These are phyloP conservation scores for Anastrepha ludens DNA, from an alignment of 1,140 invertebrate species.

Conservation along the genomic window DNA sequence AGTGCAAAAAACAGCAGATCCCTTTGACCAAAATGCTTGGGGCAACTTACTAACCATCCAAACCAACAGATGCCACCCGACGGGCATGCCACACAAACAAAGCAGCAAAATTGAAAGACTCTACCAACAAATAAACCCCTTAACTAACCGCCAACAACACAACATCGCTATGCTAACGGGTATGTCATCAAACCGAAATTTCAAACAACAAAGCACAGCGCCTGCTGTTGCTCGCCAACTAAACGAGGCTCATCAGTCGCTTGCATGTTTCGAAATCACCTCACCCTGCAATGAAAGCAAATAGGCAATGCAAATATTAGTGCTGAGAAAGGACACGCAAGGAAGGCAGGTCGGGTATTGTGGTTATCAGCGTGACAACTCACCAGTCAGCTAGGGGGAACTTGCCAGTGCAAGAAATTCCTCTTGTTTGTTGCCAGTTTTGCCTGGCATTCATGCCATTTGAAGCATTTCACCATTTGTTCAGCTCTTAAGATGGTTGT, in stretches of 20 bases:
- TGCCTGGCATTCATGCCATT: too few species aligned
- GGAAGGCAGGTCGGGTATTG: neutral
- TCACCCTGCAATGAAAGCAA: too few species aligned
- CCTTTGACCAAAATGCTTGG: neutral
- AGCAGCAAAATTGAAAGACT: neutral
- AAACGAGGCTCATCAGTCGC: neutral
- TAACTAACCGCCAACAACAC: constrained; percentile 29
- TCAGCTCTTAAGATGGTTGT: too few species aligned
- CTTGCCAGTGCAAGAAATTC: too few species aligned
- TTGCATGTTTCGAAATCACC: too few species aligned
- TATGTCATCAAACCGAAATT: constrained; percentile 6
- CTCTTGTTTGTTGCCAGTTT: too few species aligned
- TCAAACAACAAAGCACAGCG: neutral
- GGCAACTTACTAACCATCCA: neutral
- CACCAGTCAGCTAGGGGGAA: neutral
- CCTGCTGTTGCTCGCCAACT: neutral
- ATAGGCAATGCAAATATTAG: too few species aligned
- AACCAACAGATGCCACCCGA: neutral
- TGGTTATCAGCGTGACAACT: neutral
- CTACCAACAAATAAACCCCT: constrained; percentile 1
- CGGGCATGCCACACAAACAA: neutral
- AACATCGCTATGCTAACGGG: neutral
- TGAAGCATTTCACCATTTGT: too few species aligned
- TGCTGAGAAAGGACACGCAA: neutral
- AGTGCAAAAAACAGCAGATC: too few species aligned